Evolutionary conservation across 1,140 invertebrate species (phyloP).

Genomic region (Nymphalis io): DNA sequence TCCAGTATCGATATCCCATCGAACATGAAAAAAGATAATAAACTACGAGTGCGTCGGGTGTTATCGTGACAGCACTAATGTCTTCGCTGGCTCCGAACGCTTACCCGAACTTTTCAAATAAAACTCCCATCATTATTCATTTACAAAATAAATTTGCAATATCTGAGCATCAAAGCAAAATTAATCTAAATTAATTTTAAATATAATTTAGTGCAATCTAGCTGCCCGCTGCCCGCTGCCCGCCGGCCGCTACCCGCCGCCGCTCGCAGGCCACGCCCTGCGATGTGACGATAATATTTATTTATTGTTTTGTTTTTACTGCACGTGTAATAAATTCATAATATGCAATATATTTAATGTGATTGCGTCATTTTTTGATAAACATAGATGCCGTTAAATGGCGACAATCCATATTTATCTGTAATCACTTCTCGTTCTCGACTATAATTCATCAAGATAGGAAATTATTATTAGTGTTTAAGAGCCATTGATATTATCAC

Average conservation of each 20-base stretch:
- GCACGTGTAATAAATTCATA: background rate
- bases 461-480: conserved; percentile 3
- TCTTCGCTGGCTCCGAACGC: background rate
- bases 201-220: conserved; percentile 24
- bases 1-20: too few relatives aligned
- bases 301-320: conserved; percentile 13
- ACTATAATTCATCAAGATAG: background rate
- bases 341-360: background rate
- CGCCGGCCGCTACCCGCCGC: background rate
- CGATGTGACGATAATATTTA: conserved; percentile 12
- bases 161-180: conserved; percentile 32
- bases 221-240: background rate
- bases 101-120: conserved; percentile 33
- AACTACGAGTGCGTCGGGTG: background rate
- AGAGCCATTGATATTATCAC: background rate
- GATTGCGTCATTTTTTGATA: background rate
- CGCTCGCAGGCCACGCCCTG: background rate
- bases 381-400: background rate
- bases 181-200: conserved; percentile 45
- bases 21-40: conserved; percentile 2
- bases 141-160: conserved; percentile 35
- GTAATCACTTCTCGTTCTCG: background rate
- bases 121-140: conserved; percentile 38
- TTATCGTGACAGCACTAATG: background rate
- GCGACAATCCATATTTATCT: conserved; percentile 1